Percentiles rank a stretch among this genome's conserved stretches.
Conservation (phyloP, 2,797 vertebrate genomes). For the Prunella strophiata region DNA sequence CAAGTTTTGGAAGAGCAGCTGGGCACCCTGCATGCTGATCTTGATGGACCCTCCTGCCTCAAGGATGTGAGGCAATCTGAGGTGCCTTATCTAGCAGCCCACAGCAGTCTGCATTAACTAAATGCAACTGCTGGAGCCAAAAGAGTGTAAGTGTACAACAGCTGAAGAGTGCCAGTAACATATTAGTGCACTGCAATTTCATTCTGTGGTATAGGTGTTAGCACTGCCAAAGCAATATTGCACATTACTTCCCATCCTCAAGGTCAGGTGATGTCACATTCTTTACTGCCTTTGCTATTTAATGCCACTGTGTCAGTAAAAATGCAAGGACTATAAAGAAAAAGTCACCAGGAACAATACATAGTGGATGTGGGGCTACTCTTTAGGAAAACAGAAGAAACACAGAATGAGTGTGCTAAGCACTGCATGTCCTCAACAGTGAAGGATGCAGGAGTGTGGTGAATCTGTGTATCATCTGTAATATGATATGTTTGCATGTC, state of each 20-base stretch:
- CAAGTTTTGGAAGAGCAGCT: neutral
- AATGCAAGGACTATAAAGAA: neutral
- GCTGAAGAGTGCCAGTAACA: neutral
- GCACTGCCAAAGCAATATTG: neutral
- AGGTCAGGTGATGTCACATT: neutral
- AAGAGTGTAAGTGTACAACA: accelerated
- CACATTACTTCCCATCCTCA: neutral
- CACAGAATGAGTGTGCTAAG: neutral
- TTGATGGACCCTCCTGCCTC: neutral
- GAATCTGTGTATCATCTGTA: neutral
- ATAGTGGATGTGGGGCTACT: neutral
- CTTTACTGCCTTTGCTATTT: neutral
- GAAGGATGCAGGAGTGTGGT: neutral
- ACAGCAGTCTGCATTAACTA: neutral
- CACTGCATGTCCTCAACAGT: neutral
- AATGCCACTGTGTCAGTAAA: neutral
- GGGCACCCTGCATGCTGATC: neutral
- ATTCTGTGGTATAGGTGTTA: neutral
- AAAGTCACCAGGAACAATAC: neutral
- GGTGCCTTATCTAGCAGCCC: neutral
- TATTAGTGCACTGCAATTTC: neutral
- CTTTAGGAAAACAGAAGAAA: neutral
- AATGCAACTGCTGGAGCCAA: neutral
- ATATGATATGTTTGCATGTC: neutral
- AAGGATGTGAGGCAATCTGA: neutral